Percentiles rank a stretch among this genome's conserved stretches.
These are phyloP conservation scores for Erinaceus europaeus DNA, from an alignment of 2,113 vertebrate genomes.

Conservation along the genomic window DNA sequence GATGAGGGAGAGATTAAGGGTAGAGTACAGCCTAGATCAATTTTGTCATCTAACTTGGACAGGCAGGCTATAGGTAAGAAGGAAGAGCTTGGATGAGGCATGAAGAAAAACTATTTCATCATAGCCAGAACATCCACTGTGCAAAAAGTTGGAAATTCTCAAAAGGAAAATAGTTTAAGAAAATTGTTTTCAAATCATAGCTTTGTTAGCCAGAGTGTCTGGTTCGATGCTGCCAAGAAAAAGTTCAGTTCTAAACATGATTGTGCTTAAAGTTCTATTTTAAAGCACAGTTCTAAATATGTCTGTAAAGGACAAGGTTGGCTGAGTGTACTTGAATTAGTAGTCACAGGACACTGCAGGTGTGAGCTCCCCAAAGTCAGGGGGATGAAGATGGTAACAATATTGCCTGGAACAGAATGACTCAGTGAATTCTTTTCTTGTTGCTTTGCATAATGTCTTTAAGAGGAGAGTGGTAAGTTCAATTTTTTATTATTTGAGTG, in stretches of 20 bases:
- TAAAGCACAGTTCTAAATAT: too few species aligned
- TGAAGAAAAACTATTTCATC: background rate
- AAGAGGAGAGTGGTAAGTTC: background rate
- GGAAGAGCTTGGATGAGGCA: background rate
- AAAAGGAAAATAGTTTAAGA: background rate
- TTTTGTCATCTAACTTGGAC: background rate
- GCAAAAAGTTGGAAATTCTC: background rate
- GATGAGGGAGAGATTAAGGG: background rate
- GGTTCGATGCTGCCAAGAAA: background rate
- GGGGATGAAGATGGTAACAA: background rate
- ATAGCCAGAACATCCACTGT: background rate
- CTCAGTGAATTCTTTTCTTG: background rate
- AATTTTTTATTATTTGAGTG: background rate
- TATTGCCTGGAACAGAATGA: background rate
- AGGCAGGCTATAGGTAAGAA: background rate
- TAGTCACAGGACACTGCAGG: too few species aligned
- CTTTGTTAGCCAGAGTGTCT: background rate
- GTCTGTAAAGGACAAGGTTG: background rate
- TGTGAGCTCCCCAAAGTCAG: too few species aligned
- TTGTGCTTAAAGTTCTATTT: too few species aligned
- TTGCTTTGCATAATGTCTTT: too few species aligned
- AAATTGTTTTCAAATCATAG: background rate
- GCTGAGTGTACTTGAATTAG: background rate
- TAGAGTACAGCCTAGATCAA: background rate
- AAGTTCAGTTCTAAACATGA: background rate